Conservation (phyloP, 2,888 invertebrate species). For the Sarcophaga variegata region DNA sequence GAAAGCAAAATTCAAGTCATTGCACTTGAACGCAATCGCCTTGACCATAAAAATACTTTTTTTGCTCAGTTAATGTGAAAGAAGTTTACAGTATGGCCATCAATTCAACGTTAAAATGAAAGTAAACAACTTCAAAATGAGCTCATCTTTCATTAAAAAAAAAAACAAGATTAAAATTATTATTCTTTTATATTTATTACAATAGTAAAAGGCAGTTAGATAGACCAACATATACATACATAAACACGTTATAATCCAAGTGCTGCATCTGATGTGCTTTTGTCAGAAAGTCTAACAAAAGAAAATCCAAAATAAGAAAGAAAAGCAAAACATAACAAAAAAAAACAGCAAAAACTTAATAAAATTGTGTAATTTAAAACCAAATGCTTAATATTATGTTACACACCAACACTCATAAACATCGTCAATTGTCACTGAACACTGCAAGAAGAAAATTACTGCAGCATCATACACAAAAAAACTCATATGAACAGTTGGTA, state of each 20-base stretch:
- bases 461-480: background rate
- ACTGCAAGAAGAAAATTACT: too few species aligned
- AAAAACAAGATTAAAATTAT: background rate
- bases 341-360: too few species aligned
- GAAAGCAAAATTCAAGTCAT: background rate
- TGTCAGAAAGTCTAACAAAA: slow-evolving; percentile 2
- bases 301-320: too few species aligned
- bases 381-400: slow-evolving; percentile 25
- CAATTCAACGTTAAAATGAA: slow-evolving; percentile 17
- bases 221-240: background rate
- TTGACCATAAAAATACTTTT: slow-evolving; percentile 3
- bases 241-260: background rate
- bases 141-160: slow-evolving; percentile 9
- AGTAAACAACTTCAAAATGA: background rate
- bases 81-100: background rate
- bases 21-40: slow-evolving; percentile 34
- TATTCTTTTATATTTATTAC: background rate
- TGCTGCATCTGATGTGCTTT: slow-evolving; percentile 7
- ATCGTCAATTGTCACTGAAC: background rate
- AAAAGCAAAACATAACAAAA: too few species aligned
- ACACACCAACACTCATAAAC: slow-evolving; percentile 30
- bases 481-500: background rate
- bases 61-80: slow-evolving; percentile 14
- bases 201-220: slow-evolving; percentile 9
- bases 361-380: slow-evolving; percentile 44